Conservation (phyloP, 2,113 vertebrate species). For the Etheostoma cragini region DNA sequence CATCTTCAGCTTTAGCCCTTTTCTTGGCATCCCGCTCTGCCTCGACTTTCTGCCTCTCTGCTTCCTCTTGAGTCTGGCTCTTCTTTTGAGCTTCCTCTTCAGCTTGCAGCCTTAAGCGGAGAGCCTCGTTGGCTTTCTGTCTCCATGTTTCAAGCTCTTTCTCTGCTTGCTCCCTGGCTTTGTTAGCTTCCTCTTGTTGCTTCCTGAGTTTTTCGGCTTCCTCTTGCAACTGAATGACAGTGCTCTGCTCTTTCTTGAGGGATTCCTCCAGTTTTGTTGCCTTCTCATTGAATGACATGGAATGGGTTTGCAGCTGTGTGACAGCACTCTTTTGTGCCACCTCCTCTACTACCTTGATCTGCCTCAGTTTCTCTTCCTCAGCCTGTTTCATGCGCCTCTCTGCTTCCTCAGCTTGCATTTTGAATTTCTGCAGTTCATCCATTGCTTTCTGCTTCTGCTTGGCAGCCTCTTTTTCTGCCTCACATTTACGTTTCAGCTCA, state of each 20-base stretch:
- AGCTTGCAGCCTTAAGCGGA: constrained; percentile 91
- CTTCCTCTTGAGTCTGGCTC: constrained; percentile 91
- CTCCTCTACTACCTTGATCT: constrained; percentile 91
- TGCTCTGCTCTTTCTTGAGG: constrained; percentile 90
- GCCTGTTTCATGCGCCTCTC: constrained; percentile 92
- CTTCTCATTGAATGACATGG: constrained; percentile 86
- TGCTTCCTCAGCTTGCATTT: constrained; percentile 92
- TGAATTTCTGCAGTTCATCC: constrained; percentile 89
- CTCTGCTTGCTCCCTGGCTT: constrained; percentile 88
- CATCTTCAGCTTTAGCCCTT: constrained; percentile 90
- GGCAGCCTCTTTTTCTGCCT: constrained; percentile 91
- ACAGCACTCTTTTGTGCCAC: constrained; percentile 88
- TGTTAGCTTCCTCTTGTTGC: constrained; percentile 91
- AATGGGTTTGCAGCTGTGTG: constrained; percentile 88
- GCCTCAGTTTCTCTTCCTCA: constrained; percentile 89
- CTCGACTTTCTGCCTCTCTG: constrained; percentile 94
- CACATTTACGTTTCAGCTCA: constrained; percentile 89
- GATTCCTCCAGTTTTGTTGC: constrained; percentile 90
- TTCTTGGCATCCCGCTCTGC: constrained; percentile 92
- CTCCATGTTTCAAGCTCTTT: constrained; percentile 94
- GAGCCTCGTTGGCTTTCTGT: constrained; percentile 95
- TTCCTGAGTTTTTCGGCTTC: constrained; percentile 89
- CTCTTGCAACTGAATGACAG: constrained; percentile 90
- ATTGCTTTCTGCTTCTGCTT: constrained; percentile 92
- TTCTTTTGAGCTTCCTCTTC: constrained; percentile 96